Conservation (phyloP, 2,888 invertebrate species). For the Phaedon cochleariae region DNA sequence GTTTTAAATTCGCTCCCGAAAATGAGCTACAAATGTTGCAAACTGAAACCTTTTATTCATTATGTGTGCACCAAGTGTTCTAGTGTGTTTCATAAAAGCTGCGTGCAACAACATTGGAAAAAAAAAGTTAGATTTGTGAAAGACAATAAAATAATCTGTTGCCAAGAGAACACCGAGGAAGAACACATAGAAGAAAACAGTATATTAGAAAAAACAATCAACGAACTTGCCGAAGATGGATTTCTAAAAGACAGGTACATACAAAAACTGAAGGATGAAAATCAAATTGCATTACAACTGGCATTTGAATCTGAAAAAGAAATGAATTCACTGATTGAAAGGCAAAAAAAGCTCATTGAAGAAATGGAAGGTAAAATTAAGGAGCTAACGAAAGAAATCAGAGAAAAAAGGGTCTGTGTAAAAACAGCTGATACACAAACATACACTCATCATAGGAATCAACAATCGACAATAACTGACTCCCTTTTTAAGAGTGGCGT, state of each 20-base stretch:
- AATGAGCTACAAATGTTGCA: neutral
- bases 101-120: neutral
- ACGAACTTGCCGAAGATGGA: too few species aligned
- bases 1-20: neutral
- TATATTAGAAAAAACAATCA: neutral
- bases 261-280: neutral
- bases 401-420: neutral
- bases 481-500: neutral
- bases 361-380: neutral
- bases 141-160: too few species aligned
- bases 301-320: neutral
- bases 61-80: too few species aligned
- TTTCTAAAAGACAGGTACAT: neutral
- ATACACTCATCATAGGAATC: neutral
- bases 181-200: neutral
- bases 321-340: neutral
- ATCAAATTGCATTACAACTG: neutral
- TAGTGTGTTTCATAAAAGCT: too few species aligned
- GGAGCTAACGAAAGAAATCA: neutral
- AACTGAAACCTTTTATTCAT: too few species aligned
- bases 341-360: neutral
- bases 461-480: neutral
- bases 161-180: neutral
- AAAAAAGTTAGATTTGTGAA: neutral
- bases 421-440: conserved; percentile 4